Evolutionary conservation across 2,113 vertebrate genomes (phyloP), one percentile per base, ranked within the genome.

Genomic region (Muscicapa adusta): DNA sequence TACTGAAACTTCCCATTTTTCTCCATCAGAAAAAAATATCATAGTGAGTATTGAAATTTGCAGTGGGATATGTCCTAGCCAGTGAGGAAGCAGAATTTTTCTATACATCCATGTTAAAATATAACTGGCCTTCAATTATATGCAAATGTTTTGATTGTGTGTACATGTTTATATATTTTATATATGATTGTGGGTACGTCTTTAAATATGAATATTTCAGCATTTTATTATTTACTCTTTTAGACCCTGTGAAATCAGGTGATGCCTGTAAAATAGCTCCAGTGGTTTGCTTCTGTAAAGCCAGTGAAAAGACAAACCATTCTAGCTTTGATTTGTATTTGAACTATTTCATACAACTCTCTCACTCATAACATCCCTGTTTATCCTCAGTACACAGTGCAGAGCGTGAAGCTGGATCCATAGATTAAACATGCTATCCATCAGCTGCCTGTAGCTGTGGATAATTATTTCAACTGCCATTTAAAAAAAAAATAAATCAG

Each of bases 401-500:
- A 95, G 95, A 95, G 48, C 0, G 2, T 95, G 94, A 86, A 84
- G 91, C 82, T 90, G 88, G 79, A 94, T 96, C 90, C 93, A 96
- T 94, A 93, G 89, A 94, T 95, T 94, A 96, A 97, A 96, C 77
- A 53, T 58, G 80, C 77, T 86, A 88, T 92, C 91, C 88, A 96
- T 92, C 95, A 97, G 92, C 79, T 96, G 93, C 73, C 90, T 95
- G 82, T 81, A 86, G 80, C 53, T 96, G 87, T 5, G 9, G 96
- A 97, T 96, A 96, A 95, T 96, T 96, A 98, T 97, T 97, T 97
- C 94, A 97, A 97, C 92, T 96, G 94, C 95, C 94, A 93, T 96
- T 96, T 40, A 75, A 86, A 95, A 91, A 97, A 95, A 97, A 93
- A 94, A 94, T 95, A 88, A 97, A 89, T 86, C 94, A 97, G 96